Evolutionary conservation across 2,113 vertebrate species (phyloP).

Genomic region (Toxostoma redivivum): DNA sequence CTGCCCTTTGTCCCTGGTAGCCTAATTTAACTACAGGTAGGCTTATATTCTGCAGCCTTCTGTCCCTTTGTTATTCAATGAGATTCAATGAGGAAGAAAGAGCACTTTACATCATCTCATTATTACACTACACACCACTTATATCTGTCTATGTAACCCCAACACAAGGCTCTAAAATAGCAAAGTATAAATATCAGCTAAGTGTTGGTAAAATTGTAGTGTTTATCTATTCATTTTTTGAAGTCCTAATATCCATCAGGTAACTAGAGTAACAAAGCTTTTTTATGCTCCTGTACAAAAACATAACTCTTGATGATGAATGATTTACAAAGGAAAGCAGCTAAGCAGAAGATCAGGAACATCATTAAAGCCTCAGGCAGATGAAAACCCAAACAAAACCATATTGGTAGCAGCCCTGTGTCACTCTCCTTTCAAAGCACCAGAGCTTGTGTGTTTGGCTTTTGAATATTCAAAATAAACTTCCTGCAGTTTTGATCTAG

Average conservation of each 20-base stretch:
- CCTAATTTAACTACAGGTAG: neutral
- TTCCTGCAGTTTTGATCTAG: neutral
- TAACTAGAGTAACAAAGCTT: neutral
- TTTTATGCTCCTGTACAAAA: neutral
- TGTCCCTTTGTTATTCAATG: neutral
- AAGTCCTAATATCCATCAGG: neutral
- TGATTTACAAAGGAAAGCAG: neutral
- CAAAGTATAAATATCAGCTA: neutral
- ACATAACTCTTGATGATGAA: neutral
- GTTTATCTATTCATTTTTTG: neutral
- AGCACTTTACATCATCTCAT: neutral
- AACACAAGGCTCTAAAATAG: neutral
- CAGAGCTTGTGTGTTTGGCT: fast-evolving
- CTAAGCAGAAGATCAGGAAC: neutral
- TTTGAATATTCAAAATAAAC: neutral
- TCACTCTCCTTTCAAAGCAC: neutral
- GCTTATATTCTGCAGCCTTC: neutral
- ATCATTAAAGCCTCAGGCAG: neutral
- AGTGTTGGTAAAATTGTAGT: neutral
- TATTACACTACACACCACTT: neutral
- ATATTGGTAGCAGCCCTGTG: neutral
- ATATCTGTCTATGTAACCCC: neutral
- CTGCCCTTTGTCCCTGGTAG: neutral
- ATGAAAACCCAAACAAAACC: neutral
- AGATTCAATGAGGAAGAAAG: neutral